Evolutionary conservation across 2,113 vertebrate species (phyloP), one percentile per base, ranked within the genome.

Genomic region (Phycodurus eques): DNA sequence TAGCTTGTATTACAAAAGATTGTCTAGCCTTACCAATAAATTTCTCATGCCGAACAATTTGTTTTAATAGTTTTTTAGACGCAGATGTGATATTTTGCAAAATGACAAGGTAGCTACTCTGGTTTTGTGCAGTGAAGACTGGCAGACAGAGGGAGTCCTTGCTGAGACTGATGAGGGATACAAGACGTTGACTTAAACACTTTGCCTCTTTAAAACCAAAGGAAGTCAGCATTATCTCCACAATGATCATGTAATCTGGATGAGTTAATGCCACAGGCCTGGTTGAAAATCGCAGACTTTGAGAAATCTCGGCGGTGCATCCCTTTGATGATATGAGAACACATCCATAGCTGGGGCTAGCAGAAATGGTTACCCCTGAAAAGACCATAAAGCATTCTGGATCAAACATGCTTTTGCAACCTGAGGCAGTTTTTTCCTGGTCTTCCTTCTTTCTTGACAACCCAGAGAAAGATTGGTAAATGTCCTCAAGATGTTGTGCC

Each of bases 151-250:
- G 70, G 5, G 87, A 90, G 75, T 94, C 91, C 51, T 72, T 75
- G 49, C 93, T 89, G 14, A 95, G 64, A 65, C 72, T 80, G 19
- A 96, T 80, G 53, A 97, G 89, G 64, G 75, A 82, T 22, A 90
- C 83, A 0, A 97, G 83, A 62, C 88, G 87, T 0, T 73, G 74
- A 42, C 94, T 94, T 67, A 95, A 79, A 44, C n/a, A 73, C 2
- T 66, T 19, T 19, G 94, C 91, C 1, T 95, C 91, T 54, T 76
- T 86, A 56, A 95, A 93, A 20, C 95, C 95, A 1, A 88, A 84
- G 2, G 92, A 90, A 33, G 92, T 78, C 15, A 97, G 80, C 54
- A 91, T 85, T 61, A 94, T 89, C 80, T 96, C 94, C 3, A 92
- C 86, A 35, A 95, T 88, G 33, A 86, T 78, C 39, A 71, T 83